phyloP scores from a whole-genome alignment of 2,797 vertebrate species.

The Arremon aurantiirostris region DNA sequence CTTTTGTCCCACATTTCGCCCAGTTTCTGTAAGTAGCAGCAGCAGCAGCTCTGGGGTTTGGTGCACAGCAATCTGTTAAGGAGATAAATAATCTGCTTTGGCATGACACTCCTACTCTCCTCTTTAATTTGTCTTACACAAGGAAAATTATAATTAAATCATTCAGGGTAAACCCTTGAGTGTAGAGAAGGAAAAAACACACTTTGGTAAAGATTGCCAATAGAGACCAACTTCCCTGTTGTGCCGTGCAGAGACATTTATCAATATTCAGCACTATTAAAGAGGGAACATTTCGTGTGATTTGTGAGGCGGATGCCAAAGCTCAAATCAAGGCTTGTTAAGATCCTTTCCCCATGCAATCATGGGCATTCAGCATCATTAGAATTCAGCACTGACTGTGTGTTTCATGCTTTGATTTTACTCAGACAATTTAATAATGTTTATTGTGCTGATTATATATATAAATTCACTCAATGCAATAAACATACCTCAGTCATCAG shows the following conservation, averaged over 20 bases:
- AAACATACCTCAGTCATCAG: slow-evolving; percentile 66
- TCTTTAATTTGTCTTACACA: slow-evolving; percentile 96
- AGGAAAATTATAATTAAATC: slow-evolving; percentile 96
- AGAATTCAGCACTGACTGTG: slow-evolving; percentile 69
- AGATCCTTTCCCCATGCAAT: slow-evolving; percentile 73
- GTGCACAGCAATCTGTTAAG: slow-evolving; percentile 90
- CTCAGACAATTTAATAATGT: slow-evolving; percentile 75
- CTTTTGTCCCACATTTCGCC: slow-evolving; percentile 78
- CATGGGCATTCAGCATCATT: slow-evolving; percentile 68
- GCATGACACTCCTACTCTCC: slow-evolving; percentile 85
- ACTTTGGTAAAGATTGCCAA: slow-evolving; percentile 80
- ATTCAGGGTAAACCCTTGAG: slow-evolving; percentile 89
- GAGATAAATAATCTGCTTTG: slow-evolving; percentile 97
- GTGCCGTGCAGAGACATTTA: slow-evolving; percentile 73
- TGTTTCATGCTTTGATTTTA: slow-evolving; percentile 72
- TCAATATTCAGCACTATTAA: slow-evolving; percentile 74
- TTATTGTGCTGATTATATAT: slow-evolving; percentile 76
- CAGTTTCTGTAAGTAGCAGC: slow-evolving; percentile 69
- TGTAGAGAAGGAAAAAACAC: slow-evolving; percentile 76
- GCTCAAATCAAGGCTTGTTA: slow-evolving; percentile 77
- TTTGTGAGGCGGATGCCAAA: slow-evolving; percentile 73
- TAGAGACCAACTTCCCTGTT: slow-evolving; percentile 75
- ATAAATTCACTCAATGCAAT: slow-evolving; percentile 70
- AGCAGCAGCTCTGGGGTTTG: slow-evolving; percentile 87
- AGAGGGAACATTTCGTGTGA: slow-evolving; percentile 75